Percentiles rank a stretch among this genome's conserved stretches.
Conservation (phyloP, 2,797 vertebrate species). For the Danionella dracula region DNA sequence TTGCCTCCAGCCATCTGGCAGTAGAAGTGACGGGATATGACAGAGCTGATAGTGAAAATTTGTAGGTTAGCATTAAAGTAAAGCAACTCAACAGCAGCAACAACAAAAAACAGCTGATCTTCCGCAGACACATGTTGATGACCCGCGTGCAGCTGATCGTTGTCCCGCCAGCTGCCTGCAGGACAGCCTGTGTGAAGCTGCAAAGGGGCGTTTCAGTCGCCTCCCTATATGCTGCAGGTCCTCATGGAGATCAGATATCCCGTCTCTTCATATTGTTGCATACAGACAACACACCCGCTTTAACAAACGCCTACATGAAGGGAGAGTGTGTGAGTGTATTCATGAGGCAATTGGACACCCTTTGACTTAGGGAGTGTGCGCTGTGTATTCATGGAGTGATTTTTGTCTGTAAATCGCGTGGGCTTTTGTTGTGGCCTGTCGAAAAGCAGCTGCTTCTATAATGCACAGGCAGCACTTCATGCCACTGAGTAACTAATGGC, state of each 20-base stretch:
- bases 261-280: conserved; percentile 46
- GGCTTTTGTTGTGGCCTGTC: conserved; percentile 59
- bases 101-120: no score
- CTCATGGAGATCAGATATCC: conserved; percentile 40
- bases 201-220: conserved; percentile 12
- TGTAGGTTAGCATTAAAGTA: background rate
- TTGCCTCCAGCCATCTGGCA: conserved; percentile 75
- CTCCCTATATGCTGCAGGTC: conserved; percentile 35
- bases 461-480: conserved; percentile 71
- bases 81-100: no score
- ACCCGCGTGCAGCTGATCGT: conserved; percentile 29
- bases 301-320: conserved; percentile 13
- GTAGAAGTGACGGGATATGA: conserved; percentile 59
- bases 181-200: conserved; percentile 21
- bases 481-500: conserved; percentile 82
- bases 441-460: conserved; percentile 90
- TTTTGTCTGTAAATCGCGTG: conserved; percentile 62
- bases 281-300: conserved; percentile 47
- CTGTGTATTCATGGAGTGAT: conserved; percentile 65
- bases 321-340: conserved; percentile 59
- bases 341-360: conserved; percentile 41
- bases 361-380: conserved; percentile 46
- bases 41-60: conserved; percentile 28
- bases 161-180: conserved; percentile 39
- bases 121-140: conserved; percentile 39